Base-by-base conservation (phyloP, 2,113 vertebrate genomes). In the Eulacestoma nigropectus region DNA sequence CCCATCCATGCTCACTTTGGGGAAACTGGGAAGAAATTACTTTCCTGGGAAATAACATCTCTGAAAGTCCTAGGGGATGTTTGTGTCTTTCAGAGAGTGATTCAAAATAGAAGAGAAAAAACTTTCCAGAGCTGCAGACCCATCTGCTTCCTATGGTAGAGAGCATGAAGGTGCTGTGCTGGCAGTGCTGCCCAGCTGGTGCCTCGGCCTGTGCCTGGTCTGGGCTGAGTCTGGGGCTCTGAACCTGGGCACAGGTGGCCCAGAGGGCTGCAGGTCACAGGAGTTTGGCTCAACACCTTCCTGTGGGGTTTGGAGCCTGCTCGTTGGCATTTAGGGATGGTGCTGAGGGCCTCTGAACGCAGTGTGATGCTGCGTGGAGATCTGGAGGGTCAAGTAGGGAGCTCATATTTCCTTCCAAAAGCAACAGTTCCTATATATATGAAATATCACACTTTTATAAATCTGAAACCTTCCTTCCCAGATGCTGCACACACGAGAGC, bases 41-140 rank as follows among this genome's bases (percentile, higher is more conserved):
- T 78, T 89, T 78, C 87, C 60, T 93, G 77, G 77, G 82, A 93
- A 94, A 75, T 75, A 81, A 75, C 33, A 29, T 62, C 29, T 49
- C 29, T 77, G 44, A n/a, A 89, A 90, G 68, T 94, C 52, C 42
- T 53, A 30, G 42, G 16, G 49, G 42, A 53, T 65, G n/a, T 92
- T 72, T 88, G 11, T 92, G 33, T 70, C 37, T 57, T 92, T 77
- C n/a, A 52, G 52, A 56, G 27, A 64, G 19, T 33, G 47, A 63
- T 82, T 79, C 5, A 10, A 64, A 82, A 76, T 56, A 7, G 2
- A 75, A 65, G 23, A 70, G 64, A 49, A 73, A n/a, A 14, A 92
- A 13, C 49, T 95, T 94, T 29, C 4, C 16, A 80, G 67, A 59
- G 47, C 63, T 90, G 44, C 53, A 65, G 55, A 46, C 26, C 21